Percentiles rank a stretch among this genome's conserved stretches.
Evolutionary conservation across 2,113 vertebrate genomes (phyloP).

Genomic region (Pseudopodoces humilis): DNA sequence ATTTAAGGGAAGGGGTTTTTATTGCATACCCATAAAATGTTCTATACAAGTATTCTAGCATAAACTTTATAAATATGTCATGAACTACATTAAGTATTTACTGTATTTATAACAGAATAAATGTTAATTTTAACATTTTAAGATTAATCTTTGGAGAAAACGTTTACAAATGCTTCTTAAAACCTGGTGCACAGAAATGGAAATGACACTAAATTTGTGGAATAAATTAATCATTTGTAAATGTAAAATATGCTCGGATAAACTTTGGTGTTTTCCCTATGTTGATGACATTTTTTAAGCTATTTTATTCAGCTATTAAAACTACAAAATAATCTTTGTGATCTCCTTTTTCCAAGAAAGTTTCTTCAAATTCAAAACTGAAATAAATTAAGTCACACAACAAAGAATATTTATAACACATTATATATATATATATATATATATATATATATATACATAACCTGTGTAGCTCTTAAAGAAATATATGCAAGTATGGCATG

Average conservation of each 20-base stretch:
- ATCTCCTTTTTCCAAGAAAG: not conserved
- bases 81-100: not conserved
- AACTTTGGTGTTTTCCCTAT: not conserved
- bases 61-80: not conserved
- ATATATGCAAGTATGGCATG: not conserved
- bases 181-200: not conserved
- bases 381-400: not conserved
- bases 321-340: not conserved
- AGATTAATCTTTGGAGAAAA: not conserved
- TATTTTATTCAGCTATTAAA: not conserved
- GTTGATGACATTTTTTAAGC: not conserved
- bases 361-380: not conserved
- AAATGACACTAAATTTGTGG: not conserved
- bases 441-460: not conserved
- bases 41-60: not conserved
- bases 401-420: not conserved
- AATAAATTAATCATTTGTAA: not conserved
- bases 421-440: too few species aligned
- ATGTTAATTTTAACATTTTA: not conserved
- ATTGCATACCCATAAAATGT: not conserved
- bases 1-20: not conserved
- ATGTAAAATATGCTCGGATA: not conserved
- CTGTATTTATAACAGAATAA: not conserved
- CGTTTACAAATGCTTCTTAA: not conserved
- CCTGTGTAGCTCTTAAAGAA: not conserved